Conservation (phyloP, 1,140 invertebrate species). For the Amphibalanus amphitrite region DNA sequence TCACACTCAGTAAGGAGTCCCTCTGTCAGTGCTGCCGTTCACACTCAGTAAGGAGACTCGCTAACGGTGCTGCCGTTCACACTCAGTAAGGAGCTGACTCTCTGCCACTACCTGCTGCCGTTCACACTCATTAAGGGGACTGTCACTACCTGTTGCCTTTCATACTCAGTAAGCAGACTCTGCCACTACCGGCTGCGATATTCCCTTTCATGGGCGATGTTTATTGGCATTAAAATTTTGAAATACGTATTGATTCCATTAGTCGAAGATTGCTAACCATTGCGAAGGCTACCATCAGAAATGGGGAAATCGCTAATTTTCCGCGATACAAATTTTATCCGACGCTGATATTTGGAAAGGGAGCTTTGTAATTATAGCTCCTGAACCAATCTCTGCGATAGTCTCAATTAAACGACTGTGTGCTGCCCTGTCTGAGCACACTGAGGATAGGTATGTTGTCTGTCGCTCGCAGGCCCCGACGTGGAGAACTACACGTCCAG, state of each 20-base stretch:
- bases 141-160: not conserved
- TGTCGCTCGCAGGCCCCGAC: slow-evolving; percentile 23
- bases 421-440: not conserved
- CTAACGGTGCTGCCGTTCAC: not conserved
- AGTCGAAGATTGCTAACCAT: too few species aligned
- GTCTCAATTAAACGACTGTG: not conserved
- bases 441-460: not conserved
- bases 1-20: slow-evolving; percentile 70
- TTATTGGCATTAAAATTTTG: too few species aligned
- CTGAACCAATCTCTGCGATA: too few species aligned
- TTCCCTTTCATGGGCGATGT: too few species aligned
- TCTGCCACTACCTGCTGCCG: not conserved
- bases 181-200: too few species aligned
- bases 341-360: not conserved
- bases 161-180: too few species aligned
- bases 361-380: too few species aligned
- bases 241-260: too few species aligned
- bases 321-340: not conserved
- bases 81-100: not conserved
- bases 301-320: not conserved
- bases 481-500: slow-evolving; percentile 65
- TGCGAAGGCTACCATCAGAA: not conserved
- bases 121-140: not conserved
- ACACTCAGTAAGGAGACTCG: not conserved
- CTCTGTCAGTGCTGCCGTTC: not conserved